Percentiles rank a stretch among this genome's conserved stretches.
Conservation (phyloP, 23 tunicate species). For the Styela clava region DNA sequence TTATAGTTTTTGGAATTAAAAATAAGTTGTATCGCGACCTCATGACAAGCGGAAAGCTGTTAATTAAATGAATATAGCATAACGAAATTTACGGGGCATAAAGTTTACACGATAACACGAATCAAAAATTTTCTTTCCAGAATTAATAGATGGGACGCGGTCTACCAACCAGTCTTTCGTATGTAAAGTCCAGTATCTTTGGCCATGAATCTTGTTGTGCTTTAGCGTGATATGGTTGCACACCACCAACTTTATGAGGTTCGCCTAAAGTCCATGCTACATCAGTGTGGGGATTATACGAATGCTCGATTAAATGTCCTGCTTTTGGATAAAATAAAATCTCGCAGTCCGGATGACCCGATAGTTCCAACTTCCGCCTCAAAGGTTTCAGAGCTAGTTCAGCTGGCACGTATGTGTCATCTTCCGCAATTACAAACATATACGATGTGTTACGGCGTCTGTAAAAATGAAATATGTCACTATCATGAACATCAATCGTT, state of each 20-base stretch:
- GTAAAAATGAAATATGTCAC: conserved; percentile 4
- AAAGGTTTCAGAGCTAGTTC: not conserved
- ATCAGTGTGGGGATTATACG: conserved; percentile 12
- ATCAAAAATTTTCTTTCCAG: no score
- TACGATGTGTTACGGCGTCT: conserved; percentile 27
- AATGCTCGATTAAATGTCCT: conserved; percentile 39
- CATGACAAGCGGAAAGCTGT: no score
- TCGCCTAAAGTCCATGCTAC: conserved; percentile 15
- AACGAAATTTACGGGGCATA: no score
- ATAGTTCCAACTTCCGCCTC: not conserved
- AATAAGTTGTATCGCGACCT: no score
- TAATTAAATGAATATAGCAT: no score
- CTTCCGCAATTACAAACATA: conserved; percentile 25
- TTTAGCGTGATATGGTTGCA: conserved; percentile 12
- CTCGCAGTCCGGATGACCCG: conserved; percentile 35
- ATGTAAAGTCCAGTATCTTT: conserved; percentile 17
- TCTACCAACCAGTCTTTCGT: not conserved
- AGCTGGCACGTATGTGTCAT: conserved; percentile 17
- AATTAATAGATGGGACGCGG: no score
- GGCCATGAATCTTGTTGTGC: conserved; percentile 47
- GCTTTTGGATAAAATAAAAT: conserved; percentile 18
- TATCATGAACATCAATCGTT: not conserved
- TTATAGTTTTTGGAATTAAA: no score
- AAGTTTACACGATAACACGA: no score
- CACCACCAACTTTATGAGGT: conserved; percentile 9